Conservation (phyloP, 2,888 invertebrate genomes). For the Aleiodes alternator region DNA sequence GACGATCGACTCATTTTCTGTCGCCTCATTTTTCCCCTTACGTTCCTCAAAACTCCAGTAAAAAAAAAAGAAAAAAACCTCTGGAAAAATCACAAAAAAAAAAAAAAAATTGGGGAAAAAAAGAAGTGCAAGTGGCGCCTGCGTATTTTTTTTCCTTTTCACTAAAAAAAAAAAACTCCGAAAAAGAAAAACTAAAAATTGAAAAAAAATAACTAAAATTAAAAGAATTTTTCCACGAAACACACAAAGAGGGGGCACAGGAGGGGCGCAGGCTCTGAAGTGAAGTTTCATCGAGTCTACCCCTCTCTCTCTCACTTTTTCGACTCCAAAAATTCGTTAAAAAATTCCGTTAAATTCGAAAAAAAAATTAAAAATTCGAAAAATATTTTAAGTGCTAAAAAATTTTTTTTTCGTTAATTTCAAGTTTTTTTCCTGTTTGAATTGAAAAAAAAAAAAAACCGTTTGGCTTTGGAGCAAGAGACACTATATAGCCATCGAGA, state of each 20-base stretch:
- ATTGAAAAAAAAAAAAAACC: neutral
- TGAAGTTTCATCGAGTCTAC: conserved; percentile 20
- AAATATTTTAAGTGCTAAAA: neutral
- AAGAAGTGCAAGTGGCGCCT: neutral
- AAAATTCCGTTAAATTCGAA: neutral
- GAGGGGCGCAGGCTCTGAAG: conserved; percentile 32
- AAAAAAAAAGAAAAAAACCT: too few species aligned
- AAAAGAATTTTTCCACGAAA: neutral
- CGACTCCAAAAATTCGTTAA: neutral
- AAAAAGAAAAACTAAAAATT: neutral
- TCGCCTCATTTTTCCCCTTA: neutral
- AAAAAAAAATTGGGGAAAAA: neutral
- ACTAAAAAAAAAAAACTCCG: neutral
- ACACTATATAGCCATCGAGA: neutral
- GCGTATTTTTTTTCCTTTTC: neutral
- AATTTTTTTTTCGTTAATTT: too few species aligned
- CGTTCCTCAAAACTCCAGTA: neutral
- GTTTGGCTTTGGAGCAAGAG: neutral
- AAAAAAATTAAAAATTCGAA: neutral
- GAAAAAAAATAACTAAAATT: neutral
- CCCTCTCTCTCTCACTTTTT: neutral
- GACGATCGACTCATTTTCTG: neutral
- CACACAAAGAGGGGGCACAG: neutral
- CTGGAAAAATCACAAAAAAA: neutral
- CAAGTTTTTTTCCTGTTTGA: too few species aligned